Evolutionary conservation across 2,888 invertebrate genomes (phyloP), one percentile per base, ranked within the genome.

Genomic region (Apodemia duryi): DNA sequence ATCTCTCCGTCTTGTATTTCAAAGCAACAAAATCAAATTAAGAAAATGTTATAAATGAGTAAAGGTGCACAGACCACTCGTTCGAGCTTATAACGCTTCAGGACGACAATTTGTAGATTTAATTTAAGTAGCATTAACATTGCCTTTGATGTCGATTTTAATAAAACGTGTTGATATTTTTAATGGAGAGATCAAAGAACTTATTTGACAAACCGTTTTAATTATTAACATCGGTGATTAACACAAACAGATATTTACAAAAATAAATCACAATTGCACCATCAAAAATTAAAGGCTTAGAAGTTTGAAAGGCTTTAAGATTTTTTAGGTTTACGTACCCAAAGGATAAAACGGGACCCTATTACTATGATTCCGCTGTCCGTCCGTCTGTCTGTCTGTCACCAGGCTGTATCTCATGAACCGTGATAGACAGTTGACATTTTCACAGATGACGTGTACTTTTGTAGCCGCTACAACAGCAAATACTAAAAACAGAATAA

Each of bases 111-210:
- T 57, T 57, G 11, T 57, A 57, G 11, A 57, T 57, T 57, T 57
- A 57, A 57, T 57, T 57, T 57, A 11, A 32, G 10, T 29, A 32
- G 46, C 46, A 57, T 57, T 11, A 57, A 57, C 54, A 32, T 57
- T 29, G 54, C 54, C 54, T 57, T 57, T 57, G 54, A 57, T 57
- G 54, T 57, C 32, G 29, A 57, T 57, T 57, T 62, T 63, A 62
- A 64, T 64, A 62, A 52, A 69, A 61, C 60, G 63, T 68, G 65
- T 66, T 64, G 54, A 70, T 46, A 46, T 66, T 64, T 61, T 61
- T 64, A 69, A 69, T 61, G 64, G 67, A 64, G 21, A 54, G 66
- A 66, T 64, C 64, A 64, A 64, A 64, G 49, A 38, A 5, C 11
- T 35, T 32, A 57, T 13, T 57, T 13, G 54, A 57, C 11, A 11